These are phyloP conservation scores for Dasysyrphus tricinctus DNA, from an alignment of 2,888 invertebrate genomes.

Conservation along the genomic window DNA sequence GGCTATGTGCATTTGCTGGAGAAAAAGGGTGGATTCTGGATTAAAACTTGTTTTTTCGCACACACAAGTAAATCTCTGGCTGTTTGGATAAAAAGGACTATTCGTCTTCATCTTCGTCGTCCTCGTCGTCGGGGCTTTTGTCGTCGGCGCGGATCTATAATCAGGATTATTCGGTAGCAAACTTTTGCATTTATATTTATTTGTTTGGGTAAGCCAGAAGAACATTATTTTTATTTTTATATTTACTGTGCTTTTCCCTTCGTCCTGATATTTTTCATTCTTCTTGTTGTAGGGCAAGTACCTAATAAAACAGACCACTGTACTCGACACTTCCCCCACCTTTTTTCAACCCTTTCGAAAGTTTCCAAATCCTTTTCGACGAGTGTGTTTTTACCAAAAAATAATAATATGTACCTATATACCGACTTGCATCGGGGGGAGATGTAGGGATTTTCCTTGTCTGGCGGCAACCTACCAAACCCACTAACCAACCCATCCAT, in stretches of 20 bases:
- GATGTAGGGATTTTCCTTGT: constrained; percentile 56
- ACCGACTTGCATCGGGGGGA: background rate
- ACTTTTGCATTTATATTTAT: constrained; percentile 57
- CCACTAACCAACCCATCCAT: constrained; percentile 6
- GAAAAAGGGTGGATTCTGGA: constrained; percentile 46
- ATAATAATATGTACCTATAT: constrained; percentile 21
- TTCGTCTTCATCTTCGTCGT: constrained; percentile 11
- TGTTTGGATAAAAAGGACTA: constrained; percentile 7
- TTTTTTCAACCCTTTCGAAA: background rate
- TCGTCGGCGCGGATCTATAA: constrained; percentile 29
- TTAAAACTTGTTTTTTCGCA: constrained; percentile 33
- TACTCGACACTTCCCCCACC: background rate
- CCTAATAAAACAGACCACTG: constrained; percentile 15
- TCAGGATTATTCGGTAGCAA: constrained; percentile 63
- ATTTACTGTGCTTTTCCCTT: background rate
- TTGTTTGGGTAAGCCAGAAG: constrained; percentile 70
- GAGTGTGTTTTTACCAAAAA: constrained; percentile 20
- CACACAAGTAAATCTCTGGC: constrained; percentile 16
- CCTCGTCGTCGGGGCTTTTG: background rate
- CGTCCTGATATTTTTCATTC: background rate
- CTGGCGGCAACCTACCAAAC: constrained; percentile 59
- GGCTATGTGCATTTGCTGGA: background rate
- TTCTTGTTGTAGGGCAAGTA: background rate
- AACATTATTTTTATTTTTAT: constrained; percentile 50
- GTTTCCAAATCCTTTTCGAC: constrained; percentile 15